Base-by-base conservation (phyloP, 53 echinoderm and acorn worm species). In the Holothuria leucospilota region DNA sequence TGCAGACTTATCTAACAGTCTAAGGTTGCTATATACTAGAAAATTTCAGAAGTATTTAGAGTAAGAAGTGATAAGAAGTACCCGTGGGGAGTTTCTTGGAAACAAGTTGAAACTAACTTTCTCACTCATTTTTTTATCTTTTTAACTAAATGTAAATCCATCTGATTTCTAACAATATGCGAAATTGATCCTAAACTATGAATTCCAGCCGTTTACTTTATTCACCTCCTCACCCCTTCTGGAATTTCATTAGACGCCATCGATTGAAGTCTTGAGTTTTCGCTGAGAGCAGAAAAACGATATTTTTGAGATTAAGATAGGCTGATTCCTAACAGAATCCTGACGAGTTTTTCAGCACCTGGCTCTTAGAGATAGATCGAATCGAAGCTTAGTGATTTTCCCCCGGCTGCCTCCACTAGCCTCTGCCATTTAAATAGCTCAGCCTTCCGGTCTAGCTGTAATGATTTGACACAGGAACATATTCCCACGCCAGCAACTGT, bases 301-400 rank as follows among this genome's bases (percentile, higher is more conserved):
- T 75, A 75, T 46, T 75, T 75, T 75, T 75, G 75, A 75, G 75
- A 75, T 75, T 75, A 75, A 52, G 75, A 75, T 49, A 49, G 49
- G 49, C 52, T 75, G 75, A 75, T 75, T 75, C 75, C 75, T 75
- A 49, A 49, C 75, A 75, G 75, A 75, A 75, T 75, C 75, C 52
- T 75, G 49, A 75, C 52, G 51, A 75, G 53, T 24, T 51, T 75
- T 49, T 75, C 26, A 75, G 75, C 75, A 75, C 75, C 75, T 75
- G 75, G 75, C 75, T 75, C 75, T 75, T 75, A 75, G 75, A 75
- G 75, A 75, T 39, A 75, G 46, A 75, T 75, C 75, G 51, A 75
- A 75, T 75, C 75, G 75, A 75, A 52, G 49, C 75, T 75, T 52
- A 75, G 27, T 75, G 75, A 51, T 75, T 75, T 49, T 51, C 75